phyloP scores from a whole-genome alignment of 2,888 invertebrate genomes.

The Dasypogon diadema region DNA sequence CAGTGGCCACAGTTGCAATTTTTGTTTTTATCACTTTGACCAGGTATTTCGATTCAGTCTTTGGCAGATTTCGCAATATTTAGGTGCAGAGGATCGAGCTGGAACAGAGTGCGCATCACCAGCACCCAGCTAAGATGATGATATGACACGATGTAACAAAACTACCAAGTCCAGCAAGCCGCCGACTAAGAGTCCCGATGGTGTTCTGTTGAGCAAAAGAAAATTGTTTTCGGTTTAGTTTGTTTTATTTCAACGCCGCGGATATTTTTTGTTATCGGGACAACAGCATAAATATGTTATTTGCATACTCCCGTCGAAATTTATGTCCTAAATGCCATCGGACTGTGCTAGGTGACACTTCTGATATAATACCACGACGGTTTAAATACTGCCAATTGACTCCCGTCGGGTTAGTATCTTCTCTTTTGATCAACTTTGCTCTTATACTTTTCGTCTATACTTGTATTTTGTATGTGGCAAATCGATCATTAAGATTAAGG shows the following conservation, averaged over 20 bases:
- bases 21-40: conserved; percentile 25
- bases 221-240: conserved; percentile 12
- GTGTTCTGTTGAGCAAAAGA: not conserved
- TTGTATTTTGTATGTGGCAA: not conserved
- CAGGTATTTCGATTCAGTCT: conserved; percentile 46
- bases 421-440: conserved; percentile 22
- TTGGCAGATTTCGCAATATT: conserved; percentile 45
- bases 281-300: conserved; percentile 51
- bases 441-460: conserved; percentile 8
- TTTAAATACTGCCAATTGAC: conserved; percentile 51
- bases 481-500: conserved; percentile 40
- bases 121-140: conserved; percentile 48
- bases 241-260: conserved; percentile 26
- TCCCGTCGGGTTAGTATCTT: conserved; percentile 41
- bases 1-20: conserved; percentile 60
- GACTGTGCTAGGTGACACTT: conserved; percentile 38
- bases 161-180: conserved; percentile 4
- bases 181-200: not conserved
- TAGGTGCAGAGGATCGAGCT: conserved; percentile 14
- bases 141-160: conserved; percentile 44
- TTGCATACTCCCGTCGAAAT: conserved; percentile 50
- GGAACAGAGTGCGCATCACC: conserved; percentile 1
- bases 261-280: conserved; percentile 37
- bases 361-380: conserved; percentile 21
- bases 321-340: conserved; percentile 44